Evolutionary conservation across 2,113 vertebrate genomes (phyloP).

Genomic region (Drymodes brunneopygia): DNA sequence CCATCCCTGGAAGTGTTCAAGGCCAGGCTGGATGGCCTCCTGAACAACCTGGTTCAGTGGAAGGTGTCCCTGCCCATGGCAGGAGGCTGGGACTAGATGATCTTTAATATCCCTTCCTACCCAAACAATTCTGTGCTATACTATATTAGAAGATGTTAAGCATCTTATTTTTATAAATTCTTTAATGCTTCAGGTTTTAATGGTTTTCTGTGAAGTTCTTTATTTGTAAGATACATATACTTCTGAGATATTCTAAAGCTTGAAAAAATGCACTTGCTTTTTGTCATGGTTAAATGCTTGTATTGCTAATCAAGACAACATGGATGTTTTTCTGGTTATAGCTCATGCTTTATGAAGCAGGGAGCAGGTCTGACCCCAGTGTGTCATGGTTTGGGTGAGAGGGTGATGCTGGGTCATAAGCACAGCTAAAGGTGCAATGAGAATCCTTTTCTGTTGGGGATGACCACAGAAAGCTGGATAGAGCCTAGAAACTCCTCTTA

Average conservation of each 20-base stretch:
- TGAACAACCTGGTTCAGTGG: not conserved
- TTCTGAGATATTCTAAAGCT: not conserved
- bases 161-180: not conserved
- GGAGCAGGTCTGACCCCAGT: not conserved
- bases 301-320: not conserved
- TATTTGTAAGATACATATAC: not conserved
- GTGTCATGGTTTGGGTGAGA: not conserved
- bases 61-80: not conserved
- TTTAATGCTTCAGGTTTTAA: not conserved
- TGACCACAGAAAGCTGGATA: not conserved
- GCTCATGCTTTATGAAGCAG: not conserved
- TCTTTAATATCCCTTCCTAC: not conserved
- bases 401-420: not conserved
- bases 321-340: not conserved
- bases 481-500: not conserved
- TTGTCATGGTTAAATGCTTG: not conserved
- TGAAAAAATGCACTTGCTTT: not conserved
- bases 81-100: not conserved
- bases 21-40: not conserved
- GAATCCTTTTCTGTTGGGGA: not conserved
- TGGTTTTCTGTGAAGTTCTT: not conserved
- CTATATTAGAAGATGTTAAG: not conserved
- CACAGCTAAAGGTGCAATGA: not conserved
- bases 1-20: not conserved
- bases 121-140: not conserved